Conservation (phyloP, 2,888 invertebrate genomes). For the Leptinotarsa juncta region DNA sequence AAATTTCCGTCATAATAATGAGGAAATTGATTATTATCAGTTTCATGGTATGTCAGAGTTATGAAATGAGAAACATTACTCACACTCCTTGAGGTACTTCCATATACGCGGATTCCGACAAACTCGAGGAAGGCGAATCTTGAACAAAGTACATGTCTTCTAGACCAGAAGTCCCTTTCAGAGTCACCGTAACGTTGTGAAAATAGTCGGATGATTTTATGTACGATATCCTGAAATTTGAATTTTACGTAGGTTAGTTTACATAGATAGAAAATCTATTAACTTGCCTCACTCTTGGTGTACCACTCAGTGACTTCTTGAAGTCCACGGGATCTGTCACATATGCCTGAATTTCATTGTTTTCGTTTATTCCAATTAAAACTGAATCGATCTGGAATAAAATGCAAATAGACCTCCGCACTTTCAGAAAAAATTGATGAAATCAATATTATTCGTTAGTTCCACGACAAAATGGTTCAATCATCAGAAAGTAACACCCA, state of each 20-base stretch:
- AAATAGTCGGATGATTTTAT: slow-evolving; percentile 56
- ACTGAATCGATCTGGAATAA: slow-evolving; percentile 62
- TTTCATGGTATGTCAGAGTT: too few relatives aligned
- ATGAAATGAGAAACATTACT: slow-evolving; percentile 38
- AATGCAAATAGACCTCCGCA: too few relatives aligned
- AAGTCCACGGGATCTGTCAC: slow-evolving; percentile 71
- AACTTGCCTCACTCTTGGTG: slow-evolving; percentile 72
- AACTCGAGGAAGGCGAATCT: slow-evolving; percentile 63
- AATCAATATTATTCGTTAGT: too few relatives aligned
- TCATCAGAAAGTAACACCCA: too few relatives aligned
- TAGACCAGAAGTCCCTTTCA: slow-evolving; percentile 60
- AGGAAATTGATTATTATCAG: too few relatives aligned
- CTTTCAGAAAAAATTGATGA: too few relatives aligned
- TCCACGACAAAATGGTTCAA: too few relatives aligned
- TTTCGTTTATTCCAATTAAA: slow-evolving; percentile 59
- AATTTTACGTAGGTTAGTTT: too few relatives aligned
- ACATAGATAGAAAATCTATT: background rate
- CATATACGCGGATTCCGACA: slow-evolving; percentile 72
- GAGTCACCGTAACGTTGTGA: slow-evolving; percentile 60
- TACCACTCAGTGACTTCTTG: slow-evolving; percentile 72
- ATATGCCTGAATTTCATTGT: slow-evolving; percentile 68
- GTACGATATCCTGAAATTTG: slow-evolving; percentile 59
- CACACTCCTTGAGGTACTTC: slow-evolving; percentile 72
- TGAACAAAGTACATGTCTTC: slow-evolving; percentile 71
- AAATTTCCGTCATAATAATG: too few relatives aligned